Base-by-base conservation (phyloP, 1,140 invertebrate genomes). In the Stenopsyche tienmushanensis region DNA sequence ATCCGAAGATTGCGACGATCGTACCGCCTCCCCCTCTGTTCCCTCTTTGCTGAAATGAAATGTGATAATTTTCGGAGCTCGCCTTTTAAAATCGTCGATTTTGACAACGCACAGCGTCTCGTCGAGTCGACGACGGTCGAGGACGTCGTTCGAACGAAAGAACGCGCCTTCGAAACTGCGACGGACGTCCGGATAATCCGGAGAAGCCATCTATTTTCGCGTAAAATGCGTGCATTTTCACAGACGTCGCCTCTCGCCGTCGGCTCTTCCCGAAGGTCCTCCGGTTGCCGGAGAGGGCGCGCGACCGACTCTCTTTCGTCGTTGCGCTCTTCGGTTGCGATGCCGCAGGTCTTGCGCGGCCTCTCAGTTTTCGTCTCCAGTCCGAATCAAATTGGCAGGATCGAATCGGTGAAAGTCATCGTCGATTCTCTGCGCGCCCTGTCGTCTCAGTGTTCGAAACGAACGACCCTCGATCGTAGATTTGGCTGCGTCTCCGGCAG, bases 91-190 rank as follows among this genome's bases (percentile, higher is more conserved):
- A 42, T 29, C 59, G 59, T 25, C 49, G 29, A 25, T 62, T 41
- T 34, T 44, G 18, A 24, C 39, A 45, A 45, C 18, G 41, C 41
- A 2, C 13, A 3, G 41, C n/a, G 3, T 66, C 71, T 62, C 55
- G 70, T 63, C 54, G 65, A 62, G 70, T 54, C 65, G 70, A 67
- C 69, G 53, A 67, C n/a, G 71, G 70, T 71, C 72, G 70, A 64
- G 72, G 74, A 73, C 72, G 63, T 60, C 68, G 71, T 60, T 66
- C 64, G 58, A 53, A 71, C 23, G 25, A 34, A 76, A 74, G 74
- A 76, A 74, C 73, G 74, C 69, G 73, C 67, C 72, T 74, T 71
- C 74, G 72, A 71, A 68, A 72, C 69, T 59, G 70, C 62, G 65
- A 63, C 71, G 72, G 76, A 75, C 75, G 5, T 34, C 29, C 29